A percentile compares a stretch with the other conserved stretches of the same genome.
Conservation (phyloP, 2,888 invertebrate genomes). For the Ectropis crepuscularia region DNA sequence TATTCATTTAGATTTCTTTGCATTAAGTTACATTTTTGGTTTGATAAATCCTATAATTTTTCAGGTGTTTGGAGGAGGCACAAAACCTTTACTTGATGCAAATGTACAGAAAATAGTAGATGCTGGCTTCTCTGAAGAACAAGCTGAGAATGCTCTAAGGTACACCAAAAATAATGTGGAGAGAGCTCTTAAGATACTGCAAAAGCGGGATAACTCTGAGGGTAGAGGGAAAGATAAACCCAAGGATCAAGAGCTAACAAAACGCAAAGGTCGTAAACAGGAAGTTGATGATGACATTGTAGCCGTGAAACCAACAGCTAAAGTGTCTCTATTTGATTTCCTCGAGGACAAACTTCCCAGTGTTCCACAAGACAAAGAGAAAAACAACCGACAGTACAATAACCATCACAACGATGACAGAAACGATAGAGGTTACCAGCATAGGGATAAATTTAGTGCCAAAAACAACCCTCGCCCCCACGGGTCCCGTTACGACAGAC, state of each 20-base stretch:
- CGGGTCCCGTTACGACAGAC: conserved; percentile 66
- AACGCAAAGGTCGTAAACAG: conserved; percentile 79
- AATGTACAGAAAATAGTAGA: conserved; percentile 92
- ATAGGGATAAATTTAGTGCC: conserved; percentile 66
- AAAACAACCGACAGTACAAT: conserved; percentile 59
- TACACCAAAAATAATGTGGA: conserved; percentile 90
- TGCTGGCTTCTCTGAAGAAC: conserved; percentile 90
- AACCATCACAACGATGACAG: conserved; percentile 64
- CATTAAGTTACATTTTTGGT: no score
- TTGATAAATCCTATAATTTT: conserved; percentile 26
- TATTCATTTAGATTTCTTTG: no score
- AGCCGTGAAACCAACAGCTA: conserved; percentile 90
- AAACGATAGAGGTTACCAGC: conserved; percentile 63
- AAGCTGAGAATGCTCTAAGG: conserved; percentile 90
- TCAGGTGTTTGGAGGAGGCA: conserved; percentile 87
- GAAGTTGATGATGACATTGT: conserved; percentile 84
- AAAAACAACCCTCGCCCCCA: conserved; percentile 67
- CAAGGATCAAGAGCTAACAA: conserved; percentile 72
- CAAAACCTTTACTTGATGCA: conserved; percentile 88
- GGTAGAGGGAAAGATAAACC: conserved; percentile 74
- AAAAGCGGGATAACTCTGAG: conserved; percentile 82
- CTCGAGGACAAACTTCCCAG: conserved; percentile 91
- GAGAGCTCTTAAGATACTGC: conserved; percentile 87
- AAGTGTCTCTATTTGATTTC: conserved; percentile 92
- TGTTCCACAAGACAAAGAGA: conserved; percentile 77